Evolutionary conservation across 2,797 vertebrate species (phyloP), one percentile per base, ranked within the genome.

Genomic region (Cyclopterus lumpus): DNA sequence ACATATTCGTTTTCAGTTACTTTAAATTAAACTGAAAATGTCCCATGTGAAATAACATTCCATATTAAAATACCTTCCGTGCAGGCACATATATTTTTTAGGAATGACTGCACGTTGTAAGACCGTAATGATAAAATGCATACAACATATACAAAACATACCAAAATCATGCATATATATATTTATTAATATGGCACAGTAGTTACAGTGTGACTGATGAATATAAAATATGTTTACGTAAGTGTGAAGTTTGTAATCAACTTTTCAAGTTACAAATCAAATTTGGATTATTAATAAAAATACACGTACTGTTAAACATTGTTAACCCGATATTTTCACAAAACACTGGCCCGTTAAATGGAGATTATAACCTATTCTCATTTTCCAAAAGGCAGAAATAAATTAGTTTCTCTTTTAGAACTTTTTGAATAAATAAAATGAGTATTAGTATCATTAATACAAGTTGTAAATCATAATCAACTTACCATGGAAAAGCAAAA

Each of bases 401-500:
- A 18, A 32, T 22, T 6, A 2, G 1, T 49, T 44, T 44, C 9
- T 11, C 0, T 44, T 64, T 49, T 10, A 38, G 8, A 70, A 16
- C 24, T 44, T 9, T 16, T 8, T n/a, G 2, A 6, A 28, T 36
- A 24, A 59, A 46, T 20, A 24, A 58, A 62, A 59, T 26, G 0
- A 58, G 3, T 5, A 12, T 48, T 22, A 26, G 3, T 1, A 58
- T 42, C 6, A 59, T 53, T 6, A 53, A 42, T 53, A 24, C 3
- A 73, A 34, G 1, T 20, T 53, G 1, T 40, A 32, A 67, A 61
- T 42, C 15, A 68, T 34, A 66, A n/a, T 0, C 36, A 1, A 84
- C 92, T 93, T 67, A 94, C 94, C 87, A 10, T 79, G 82, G 38
- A 88, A 77, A 11, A 93, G 59, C 26, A 92, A 62, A 70, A 88